These are phyloP conservation scores for Esox lucius DNA, from an alignment of 2,797 vertebrate species.

Conservation along the genomic window DNA sequence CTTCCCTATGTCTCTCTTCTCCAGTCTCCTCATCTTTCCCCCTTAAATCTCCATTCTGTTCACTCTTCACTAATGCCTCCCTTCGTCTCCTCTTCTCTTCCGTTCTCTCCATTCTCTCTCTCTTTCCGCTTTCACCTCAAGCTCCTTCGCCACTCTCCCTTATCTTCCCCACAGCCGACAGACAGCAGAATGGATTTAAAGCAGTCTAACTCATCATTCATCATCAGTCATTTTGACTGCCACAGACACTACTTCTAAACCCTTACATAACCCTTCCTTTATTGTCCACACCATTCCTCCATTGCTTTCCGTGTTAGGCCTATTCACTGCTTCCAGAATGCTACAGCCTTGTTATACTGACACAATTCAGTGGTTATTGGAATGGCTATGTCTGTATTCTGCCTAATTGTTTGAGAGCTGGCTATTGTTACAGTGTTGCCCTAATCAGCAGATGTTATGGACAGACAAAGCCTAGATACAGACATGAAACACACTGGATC, in stretches of 20 bases:
- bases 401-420: slow-evolving; percentile 48
- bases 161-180: slow-evolving; percentile 26
- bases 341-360: slow-evolving; percentile 13
- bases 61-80: slow-evolving; percentile 18
- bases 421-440: slow-evolving; percentile 33
- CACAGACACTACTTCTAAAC: background rate
- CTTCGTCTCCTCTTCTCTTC: slow-evolving; percentile 30
- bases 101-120: background rate
- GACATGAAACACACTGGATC: slow-evolving; percentile 46
- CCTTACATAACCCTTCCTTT: slow-evolving; percentile 23
- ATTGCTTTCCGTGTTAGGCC: background rate
- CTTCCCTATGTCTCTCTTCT: background rate
- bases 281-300: slow-evolving; percentile 1
- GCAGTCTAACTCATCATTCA: background rate
- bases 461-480: slow-evolving; percentile 30
- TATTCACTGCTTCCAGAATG: slow-evolving; percentile 27
- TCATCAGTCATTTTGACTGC: background rate
- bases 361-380: slow-evolving; percentile 40
- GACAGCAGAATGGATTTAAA: background rate
- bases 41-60: slow-evolving; percentile 13
- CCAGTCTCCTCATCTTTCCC: slow-evolving; percentile 3
- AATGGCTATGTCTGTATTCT: slow-evolving; percentile 39
- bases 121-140: slow-evolving; percentile 27
- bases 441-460: slow-evolving; percentile 40
- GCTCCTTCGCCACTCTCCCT: slow-evolving; percentile 28